A percentile compares a stretch with the other conserved stretches of the same genome.
Conservation (phyloP, 1,140 invertebrate genomes). For the Ctenoplectra terminalis region DNA sequence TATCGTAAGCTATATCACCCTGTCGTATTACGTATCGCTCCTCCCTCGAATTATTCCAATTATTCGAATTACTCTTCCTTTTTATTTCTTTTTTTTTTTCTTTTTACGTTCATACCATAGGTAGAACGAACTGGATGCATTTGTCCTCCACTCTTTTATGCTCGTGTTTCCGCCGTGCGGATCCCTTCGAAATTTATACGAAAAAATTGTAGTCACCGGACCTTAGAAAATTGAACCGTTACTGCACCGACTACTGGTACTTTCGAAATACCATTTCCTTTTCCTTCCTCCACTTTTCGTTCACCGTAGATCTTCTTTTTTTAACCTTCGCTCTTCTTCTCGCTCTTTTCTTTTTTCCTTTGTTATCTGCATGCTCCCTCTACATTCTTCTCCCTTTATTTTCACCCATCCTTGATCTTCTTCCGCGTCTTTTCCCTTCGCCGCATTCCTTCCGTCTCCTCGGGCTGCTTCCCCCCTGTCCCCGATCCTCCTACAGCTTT, state of each 20-base stretch:
- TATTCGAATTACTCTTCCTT: background rate
- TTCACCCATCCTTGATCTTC: conserved; percentile 12
- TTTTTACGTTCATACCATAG: too few relatives aligned
- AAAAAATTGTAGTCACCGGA: background rate
- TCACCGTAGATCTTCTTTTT: background rate
- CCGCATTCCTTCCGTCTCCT: background rate
- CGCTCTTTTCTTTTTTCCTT: background rate
- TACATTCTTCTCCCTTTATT: conserved; percentile 4
- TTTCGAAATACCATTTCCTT: conserved; percentile 11
- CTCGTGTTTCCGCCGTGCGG: too few relatives aligned
- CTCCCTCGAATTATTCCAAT: too few relatives aligned
- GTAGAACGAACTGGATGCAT: background rate
- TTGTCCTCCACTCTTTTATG: too few relatives aligned
- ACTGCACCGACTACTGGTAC: background rate
- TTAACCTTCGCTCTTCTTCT: background rate
- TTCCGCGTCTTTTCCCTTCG: background rate
- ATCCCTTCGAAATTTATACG: conserved; percentile 25
- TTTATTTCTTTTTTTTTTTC: too few relatives aligned
- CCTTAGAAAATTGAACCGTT: conserved; percentile 5
- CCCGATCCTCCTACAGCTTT: background rate
- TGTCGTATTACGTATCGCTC: conserved; percentile 6
- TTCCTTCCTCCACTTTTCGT: background rate
- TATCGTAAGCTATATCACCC: background rate
- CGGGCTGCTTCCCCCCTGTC: background rate
- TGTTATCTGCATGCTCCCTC: too few relatives aligned